phyloP scores from a whole-genome alignment of 2,797 vertebrate species.

The Sardinella longiceps region DNA sequence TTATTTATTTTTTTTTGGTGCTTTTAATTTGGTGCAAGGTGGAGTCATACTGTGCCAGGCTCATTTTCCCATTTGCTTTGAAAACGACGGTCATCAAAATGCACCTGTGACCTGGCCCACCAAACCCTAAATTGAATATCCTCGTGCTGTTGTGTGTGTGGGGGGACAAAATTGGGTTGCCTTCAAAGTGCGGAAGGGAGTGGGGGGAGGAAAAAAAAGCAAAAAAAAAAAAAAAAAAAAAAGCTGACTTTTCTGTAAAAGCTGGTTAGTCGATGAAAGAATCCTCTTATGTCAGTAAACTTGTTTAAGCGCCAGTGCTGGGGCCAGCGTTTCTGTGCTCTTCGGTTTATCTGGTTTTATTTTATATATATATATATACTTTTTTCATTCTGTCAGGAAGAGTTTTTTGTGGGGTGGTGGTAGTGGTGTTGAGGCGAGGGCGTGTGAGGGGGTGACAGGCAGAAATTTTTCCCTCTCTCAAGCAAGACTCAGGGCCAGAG shows the following conservation, averaged over 20 bases:
- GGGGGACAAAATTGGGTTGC: constrained; percentile 63
- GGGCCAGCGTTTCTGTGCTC: constrained; percentile 65
- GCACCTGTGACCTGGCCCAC: constrained; percentile 41
- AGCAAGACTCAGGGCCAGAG: constrained; percentile 57
- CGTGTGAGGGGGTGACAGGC: constrained; percentile 38
- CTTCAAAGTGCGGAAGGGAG: constrained; percentile 46
- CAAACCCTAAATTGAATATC: constrained; percentile 57
- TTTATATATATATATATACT: constrained; percentile 60
- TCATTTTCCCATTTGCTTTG: constrained; percentile 32
- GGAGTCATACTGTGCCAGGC: neutral
- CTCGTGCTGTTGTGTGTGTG: constrained; percentile 33
- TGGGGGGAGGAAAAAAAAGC: no score
- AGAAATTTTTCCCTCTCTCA: constrained; percentile 50
- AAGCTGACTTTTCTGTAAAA: constrained; percentile 69
- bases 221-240: constrained; percentile 57
- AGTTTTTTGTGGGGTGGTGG: constrained; percentile 36
- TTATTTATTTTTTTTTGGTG: no score
- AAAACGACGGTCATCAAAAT: constrained; percentile 44
- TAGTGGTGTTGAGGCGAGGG: neutral
- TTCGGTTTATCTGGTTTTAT: constrained; percentile 54
- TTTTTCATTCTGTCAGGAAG: constrained; percentile 47
- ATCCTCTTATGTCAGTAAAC: constrained; percentile 76
- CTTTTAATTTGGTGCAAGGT: neutral
- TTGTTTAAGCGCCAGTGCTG: constrained; percentile 67
- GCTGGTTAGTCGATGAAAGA: constrained; percentile 68